Evolutionary conservation across 2,888 invertebrate genomes (phyloP).

Genomic region (Chalcosyrphus nemorum): DNA sequence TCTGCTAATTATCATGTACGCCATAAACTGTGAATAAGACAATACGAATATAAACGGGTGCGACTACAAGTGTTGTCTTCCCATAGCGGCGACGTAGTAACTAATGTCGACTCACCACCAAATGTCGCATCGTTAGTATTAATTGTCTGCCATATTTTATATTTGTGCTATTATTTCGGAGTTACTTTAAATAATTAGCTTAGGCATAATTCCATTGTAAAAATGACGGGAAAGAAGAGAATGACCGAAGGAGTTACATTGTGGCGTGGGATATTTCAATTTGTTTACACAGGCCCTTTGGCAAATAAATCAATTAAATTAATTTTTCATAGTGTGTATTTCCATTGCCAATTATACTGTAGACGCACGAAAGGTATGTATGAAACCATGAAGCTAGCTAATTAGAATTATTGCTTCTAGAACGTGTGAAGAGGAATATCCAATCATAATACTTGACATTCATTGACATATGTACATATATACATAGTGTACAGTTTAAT

Average conservation of each 20-base stretch:
- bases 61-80: conserved; percentile 29
- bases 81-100: background rate
- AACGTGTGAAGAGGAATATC: background rate
- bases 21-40: background rate
- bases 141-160: background rate
- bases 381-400: background rate
- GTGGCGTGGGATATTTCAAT: background rate
- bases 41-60: conserved; percentile 38
- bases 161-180: background rate
- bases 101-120: conserved; percentile 3
- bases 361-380: background rate
- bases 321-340: background rate
- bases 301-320: conserved; percentile 25
- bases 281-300: background rate
- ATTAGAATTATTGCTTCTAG: background rate
- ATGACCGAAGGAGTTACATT: background rate
- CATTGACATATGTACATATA: background rate
- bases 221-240: background rate
- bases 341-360: background rate
- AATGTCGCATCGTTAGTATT: conserved; percentile 2
- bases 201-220: conserved; percentile 23
- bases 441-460: too few relatives aligned
- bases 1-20: conserved; percentile 4
- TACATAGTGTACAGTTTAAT: background rate
- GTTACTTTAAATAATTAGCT: conserved; percentile 15